Conservation (phyloP, 2,888 invertebrate genomes). For the Eilema griseolum region DNA sequence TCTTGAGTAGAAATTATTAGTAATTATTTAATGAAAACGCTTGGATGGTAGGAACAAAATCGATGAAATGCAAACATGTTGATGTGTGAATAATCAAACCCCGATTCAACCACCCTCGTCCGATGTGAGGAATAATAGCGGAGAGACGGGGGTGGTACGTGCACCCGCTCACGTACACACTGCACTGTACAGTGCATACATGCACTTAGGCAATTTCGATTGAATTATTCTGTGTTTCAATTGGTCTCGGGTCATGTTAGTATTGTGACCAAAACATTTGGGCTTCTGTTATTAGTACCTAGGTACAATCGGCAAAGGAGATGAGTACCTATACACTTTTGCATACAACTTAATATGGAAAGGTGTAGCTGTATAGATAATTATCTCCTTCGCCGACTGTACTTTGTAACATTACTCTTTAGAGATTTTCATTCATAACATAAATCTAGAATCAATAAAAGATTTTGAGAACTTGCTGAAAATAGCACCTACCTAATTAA, state of each 20-base stretch:
- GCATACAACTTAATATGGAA: no score
- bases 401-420: constrained; percentile 2
- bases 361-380: no score
- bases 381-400: no score
- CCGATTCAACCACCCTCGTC: constrained; percentile 72
- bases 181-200: constrained; percentile 59
- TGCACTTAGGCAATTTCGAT: constrained; percentile 60
- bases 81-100: constrained; percentile 83
- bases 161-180: constrained; percentile 69
- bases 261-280: background rate
- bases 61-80: constrained; percentile 83
- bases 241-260: constrained; percentile 25
- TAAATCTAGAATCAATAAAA: background rate
- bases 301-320: no score
- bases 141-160: constrained; percentile 63
- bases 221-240: constrained; percentile 54
- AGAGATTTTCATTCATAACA: background rate
- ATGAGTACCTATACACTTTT: no score
- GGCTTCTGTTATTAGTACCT: background rate
- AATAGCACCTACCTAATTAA: background rate
- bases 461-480: background rate
- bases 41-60: constrained; percentile 64
- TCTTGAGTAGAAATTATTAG: background rate
- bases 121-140: constrained; percentile 77
- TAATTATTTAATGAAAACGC: constrained; percentile 26